Evolutionary conservation across 2,888 invertebrate species (phyloP), one percentile per base, ranked within the genome.

Genomic region (Ectropis crepuscularia): DNA sequence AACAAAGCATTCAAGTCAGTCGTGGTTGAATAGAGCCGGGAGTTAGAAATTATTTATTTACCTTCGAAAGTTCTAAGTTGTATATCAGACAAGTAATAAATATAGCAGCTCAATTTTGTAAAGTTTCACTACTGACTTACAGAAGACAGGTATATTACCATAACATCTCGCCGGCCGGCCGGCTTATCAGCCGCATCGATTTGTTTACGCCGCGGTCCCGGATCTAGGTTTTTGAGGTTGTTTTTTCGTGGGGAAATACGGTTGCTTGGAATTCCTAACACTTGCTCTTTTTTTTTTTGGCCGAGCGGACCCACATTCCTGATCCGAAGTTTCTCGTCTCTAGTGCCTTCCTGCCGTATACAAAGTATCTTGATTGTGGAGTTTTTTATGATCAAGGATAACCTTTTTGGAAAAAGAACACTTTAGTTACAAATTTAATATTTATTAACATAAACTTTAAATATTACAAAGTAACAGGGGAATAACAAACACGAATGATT

Each of bases 151-250:
- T 67, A 73, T 75, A 79, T 78, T 74, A 72, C 64, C 73, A 72
- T 76, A 70, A 74, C 69, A 74, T 76, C 73, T 73, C 71, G 62
- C 60, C 47, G 58, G 68, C 67, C 67, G 68, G 60, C 66, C 66
- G 66, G 65, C 71, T 77, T 82, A 80, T 81, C 81, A 75, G 65
- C 65, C 67, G 72, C 70, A 79, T 80, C 74, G 77, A 69, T 75
- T 73, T 77, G 75, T 77, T 79, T 77, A 74, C 72, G 70, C 71
- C 70, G 62, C 66, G 67, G 69, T 79, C 76, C 81, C 81, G 81
- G 81, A 81, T 82, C 81, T 82, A 81, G 73, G 73, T 80, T 79
- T 76, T 77, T 74, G 70, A 71, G 73, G 69, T 71, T 67, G 66
- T 69, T 69, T 65, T 65, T 65, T 65, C 36, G 57, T 61, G 64